Evolutionary conservation across 2,113 vertebrate genomes (phyloP).

Genomic region (Aplodontia rufa): DNA sequence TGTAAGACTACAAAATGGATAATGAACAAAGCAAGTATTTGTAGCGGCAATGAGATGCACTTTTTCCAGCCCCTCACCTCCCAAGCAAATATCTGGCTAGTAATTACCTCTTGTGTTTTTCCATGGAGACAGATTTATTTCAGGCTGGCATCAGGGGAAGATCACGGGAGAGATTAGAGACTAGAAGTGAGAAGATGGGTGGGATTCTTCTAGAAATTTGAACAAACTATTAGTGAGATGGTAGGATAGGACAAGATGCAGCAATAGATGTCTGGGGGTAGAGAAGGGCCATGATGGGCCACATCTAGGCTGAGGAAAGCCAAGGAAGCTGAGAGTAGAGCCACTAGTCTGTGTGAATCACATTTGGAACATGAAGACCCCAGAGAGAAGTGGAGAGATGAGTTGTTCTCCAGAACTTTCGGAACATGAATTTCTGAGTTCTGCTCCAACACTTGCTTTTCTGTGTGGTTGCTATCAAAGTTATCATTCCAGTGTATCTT

Average conservation of each 20-base stretch:
- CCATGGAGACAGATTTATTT: background rate
- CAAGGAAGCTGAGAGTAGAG: background rate
- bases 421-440: background rate
- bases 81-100: background rate
- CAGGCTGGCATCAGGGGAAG: background rate
- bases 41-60: background rate
- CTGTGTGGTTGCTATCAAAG: background rate
- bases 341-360: background rate
- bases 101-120: constrained; percentile 2
- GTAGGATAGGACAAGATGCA: background rate
- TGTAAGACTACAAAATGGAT: background rate
- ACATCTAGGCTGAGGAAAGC: background rate
- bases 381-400: background rate
- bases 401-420: background rate
- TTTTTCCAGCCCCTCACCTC: background rate
- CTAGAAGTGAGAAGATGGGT: background rate
- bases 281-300: background rate
- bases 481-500: background rate
- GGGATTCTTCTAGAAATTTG: background rate
- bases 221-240: background rate
- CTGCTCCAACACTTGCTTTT: background rate
- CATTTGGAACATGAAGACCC: background rate
- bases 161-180: background rate
- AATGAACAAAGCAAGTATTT: background rate
- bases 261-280: background rate